These are phyloP conservation scores for Tolmerus cingulatus DNA, from an alignment of 2,888 invertebrate genomes.

Conservation along the genomic window DNA sequence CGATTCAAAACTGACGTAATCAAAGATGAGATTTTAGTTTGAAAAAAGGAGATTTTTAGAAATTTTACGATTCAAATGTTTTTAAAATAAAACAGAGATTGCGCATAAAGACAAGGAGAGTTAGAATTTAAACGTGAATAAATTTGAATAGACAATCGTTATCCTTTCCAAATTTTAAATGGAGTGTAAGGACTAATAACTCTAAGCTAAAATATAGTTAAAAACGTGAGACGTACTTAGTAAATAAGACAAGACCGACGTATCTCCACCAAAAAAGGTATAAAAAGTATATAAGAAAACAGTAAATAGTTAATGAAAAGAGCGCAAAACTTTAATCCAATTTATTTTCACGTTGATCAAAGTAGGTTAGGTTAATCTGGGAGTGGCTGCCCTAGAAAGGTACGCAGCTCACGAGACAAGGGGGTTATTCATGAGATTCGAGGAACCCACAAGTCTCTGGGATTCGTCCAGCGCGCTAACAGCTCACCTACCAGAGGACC, in stretches of 20 bases:
- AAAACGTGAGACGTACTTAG: neutral
- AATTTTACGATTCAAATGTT: conserved; percentile 26
- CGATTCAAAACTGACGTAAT: neutral
- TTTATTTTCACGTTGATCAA: neutral
- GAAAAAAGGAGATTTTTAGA: conserved; percentile 13
- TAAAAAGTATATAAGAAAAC: neutral
- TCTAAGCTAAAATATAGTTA: neutral
- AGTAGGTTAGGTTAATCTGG: too few species aligned
- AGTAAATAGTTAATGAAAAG: neutral
- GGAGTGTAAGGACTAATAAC: conserved; percentile 19
- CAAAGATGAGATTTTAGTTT: neutral
- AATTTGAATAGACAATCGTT: conserved; percentile 48
- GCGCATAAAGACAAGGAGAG: neutral
- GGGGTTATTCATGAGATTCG: too few species aligned
- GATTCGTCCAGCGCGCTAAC: too few species aligned
- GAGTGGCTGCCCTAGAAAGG: too few species aligned
- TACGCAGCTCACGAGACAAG: too few species aligned
- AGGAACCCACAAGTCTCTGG: too few species aligned
- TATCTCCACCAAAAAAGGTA: conserved; percentile 16
- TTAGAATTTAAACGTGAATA: conserved; percentile 26
- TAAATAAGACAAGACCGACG: neutral
- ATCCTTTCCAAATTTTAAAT: conserved; percentile 39
- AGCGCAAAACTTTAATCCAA: neutral
- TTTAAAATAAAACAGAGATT: neutral
- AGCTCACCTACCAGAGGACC: too few species aligned